phyloP scores from a whole-genome alignment of 2,888 invertebrate species.

The Cheilosia pagana region DNA sequence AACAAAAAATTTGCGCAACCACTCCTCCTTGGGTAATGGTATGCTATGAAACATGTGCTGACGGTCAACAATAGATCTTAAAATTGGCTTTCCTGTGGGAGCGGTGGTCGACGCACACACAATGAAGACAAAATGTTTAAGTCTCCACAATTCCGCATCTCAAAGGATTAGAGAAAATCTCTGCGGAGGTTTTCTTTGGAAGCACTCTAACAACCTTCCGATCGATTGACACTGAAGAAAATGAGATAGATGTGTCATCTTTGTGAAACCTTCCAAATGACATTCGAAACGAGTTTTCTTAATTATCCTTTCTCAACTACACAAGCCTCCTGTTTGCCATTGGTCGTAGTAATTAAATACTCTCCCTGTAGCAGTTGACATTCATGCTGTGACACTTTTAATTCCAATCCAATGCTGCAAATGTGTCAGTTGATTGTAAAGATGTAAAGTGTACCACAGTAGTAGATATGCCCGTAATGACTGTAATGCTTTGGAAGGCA shows the following conservation, averaged over 20 bases:
- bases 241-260: constrained; percentile 51
- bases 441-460: constrained; percentile 32
- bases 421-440: constrained; percentile 66
- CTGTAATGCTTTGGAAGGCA: constrained; percentile 44
- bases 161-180: constrained; percentile 26
- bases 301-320: constrained; percentile 52
- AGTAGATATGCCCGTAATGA: constrained; percentile 68
- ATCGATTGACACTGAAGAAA: constrained; percentile 45
- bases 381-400: constrained; percentile 64
- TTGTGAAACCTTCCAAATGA: constrained; percentile 29
- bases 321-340: constrained; percentile 33
- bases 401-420: constrained; percentile 67
- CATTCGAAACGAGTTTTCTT: constrained; percentile 29
- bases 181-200: constrained; percentile 15
- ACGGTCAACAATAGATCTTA: constrained; percentile 52
- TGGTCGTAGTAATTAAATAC: constrained; percentile 55
- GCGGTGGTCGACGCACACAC: constrained; percentile 16
- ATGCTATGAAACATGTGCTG: constrained; percentile 7
- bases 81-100: constrained; percentile 62
- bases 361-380: constrained; percentile 20
- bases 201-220: neutral
- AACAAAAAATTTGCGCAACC: constrained; percentile 66
- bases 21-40: constrained; percentile 21
- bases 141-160: constrained; percentile 4
- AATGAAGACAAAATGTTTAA: constrained; percentile 32